These are phyloP conservation scores for Pedionomus torquatus DNA, from an alignment of 2,113 vertebrate genomes.

Conservation along the genomic window DNA sequence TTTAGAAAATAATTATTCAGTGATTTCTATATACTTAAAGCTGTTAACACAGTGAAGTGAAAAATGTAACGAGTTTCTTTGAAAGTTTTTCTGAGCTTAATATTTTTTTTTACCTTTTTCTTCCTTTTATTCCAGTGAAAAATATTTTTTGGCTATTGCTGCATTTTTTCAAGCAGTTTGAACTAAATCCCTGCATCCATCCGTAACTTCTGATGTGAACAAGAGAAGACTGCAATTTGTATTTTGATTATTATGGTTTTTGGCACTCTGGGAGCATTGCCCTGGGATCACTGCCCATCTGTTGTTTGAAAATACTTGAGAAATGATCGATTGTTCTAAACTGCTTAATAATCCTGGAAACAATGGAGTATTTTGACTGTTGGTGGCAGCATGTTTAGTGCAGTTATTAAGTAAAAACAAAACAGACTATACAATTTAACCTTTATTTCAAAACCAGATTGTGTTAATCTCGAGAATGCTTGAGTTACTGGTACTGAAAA, in stretches of 20 bases:
- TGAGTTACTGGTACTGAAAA: neutral
- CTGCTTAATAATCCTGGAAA: neutral
- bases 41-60: neutral
- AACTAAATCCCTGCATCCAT: neutral
- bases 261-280: neutral
- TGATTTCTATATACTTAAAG: neutral
- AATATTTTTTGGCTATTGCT: neutral
- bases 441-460: no score
- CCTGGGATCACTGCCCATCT: neutral
- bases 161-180: neutral
- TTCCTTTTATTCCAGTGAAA: neutral
- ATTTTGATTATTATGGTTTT: neutral
- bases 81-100: neutral
- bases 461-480: neutral
- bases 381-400: neutral
- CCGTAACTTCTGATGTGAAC: neutral
- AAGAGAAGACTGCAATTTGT: neutral
- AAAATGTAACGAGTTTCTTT: neutral
- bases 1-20: neutral
- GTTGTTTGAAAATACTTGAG: neutral
- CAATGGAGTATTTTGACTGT: neutral
- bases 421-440: neutral
- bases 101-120: neutral
- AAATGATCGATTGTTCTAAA: neutral
- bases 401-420: neutral